Conservation (phyloP, 2,888 invertebrate species). For the Andrena dorsata region DNA sequence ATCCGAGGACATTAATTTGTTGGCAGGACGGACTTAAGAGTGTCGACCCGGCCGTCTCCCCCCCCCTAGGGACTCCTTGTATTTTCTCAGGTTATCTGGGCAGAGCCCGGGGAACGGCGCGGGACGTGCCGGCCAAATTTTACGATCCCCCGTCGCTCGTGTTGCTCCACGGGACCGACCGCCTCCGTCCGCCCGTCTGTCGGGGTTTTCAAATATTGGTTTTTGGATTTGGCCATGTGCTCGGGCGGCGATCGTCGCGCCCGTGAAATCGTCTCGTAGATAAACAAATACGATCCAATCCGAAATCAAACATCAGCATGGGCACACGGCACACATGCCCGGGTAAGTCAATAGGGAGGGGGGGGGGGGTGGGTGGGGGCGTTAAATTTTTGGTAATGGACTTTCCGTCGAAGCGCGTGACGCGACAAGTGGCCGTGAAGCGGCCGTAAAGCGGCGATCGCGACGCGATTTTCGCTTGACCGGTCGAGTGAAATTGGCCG, state of each 20-base stretch:
- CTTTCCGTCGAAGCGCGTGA: too few relatives aligned
- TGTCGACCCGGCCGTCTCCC: constrained; percentile 62
- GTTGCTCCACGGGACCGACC: constrained; percentile 24
- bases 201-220: constrained; percentile 65
- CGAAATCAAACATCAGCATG: background rate
- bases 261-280: constrained; percentile 24
- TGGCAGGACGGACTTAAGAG: constrained; percentile 71
- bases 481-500: constrained; percentile 34
- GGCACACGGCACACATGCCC: too few relatives aligned
- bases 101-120: constrained; percentile 49
- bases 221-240: constrained; percentile 52
- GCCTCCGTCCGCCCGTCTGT: background rate
- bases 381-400: too few relatives aligned
- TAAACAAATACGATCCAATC: constrained; percentile 5
- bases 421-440: background rate
- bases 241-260: constrained; percentile 19
- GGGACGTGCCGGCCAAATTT: constrained; percentile 73
- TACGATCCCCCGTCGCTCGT: constrained; percentile 51
- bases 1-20: constrained; percentile 77
- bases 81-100: constrained; percentile 76
- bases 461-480: background rate
- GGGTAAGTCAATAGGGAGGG: too few relatives aligned
- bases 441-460: constrained; percentile 2
- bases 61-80: constrained; percentile 68
- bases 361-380: too few relatives aligned